These are phyloP conservation scores for Suillia variegata DNA, from an alignment of 2,888 invertebrate species.

Conservation along the genomic window DNA sequence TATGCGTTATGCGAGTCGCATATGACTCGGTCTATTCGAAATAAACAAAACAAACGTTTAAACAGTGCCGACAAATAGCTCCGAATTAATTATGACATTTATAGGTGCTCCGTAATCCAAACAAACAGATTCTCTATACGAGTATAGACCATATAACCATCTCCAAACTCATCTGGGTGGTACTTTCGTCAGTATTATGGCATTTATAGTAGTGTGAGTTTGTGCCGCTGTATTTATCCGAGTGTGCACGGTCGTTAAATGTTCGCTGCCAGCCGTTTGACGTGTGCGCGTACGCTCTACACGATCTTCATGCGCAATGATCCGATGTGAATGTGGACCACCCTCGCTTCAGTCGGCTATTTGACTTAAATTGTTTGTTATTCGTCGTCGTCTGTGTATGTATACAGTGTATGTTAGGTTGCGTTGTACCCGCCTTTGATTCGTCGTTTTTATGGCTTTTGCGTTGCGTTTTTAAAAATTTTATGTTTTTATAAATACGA, in stretches of 20 bases:
- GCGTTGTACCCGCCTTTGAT: conserved; percentile 42
- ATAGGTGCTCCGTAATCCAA: background rate
- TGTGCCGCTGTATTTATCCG: no score
- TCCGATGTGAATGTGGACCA: background rate
- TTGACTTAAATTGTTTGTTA: background rate
- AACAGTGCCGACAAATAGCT: no score
- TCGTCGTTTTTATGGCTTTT: conserved; percentile 39
- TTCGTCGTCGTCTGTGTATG: background rate
- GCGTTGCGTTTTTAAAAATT: conserved; percentile 36
- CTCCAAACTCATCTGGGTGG: conserved; percentile 2
- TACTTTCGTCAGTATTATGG: background rate
- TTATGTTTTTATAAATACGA: conserved; percentile 49
- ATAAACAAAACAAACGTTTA: no score
- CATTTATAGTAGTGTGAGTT: background rate
- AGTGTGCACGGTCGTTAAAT: background rate
- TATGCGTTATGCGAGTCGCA: no score
- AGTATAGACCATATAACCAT: background rate
- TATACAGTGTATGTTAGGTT: conserved; percentile 1
- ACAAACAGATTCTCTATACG: background rate
- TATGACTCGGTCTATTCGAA: no score
- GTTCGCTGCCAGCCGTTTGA: background rate
- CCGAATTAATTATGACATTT: conserved; percentile 2
- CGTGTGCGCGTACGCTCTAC: background rate
- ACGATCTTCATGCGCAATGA: no score
- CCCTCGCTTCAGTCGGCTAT: background rate